Evolutionary conservation across 2,113 vertebrate genomes (phyloP).

Genomic region (Elanus axillaris): DNA sequence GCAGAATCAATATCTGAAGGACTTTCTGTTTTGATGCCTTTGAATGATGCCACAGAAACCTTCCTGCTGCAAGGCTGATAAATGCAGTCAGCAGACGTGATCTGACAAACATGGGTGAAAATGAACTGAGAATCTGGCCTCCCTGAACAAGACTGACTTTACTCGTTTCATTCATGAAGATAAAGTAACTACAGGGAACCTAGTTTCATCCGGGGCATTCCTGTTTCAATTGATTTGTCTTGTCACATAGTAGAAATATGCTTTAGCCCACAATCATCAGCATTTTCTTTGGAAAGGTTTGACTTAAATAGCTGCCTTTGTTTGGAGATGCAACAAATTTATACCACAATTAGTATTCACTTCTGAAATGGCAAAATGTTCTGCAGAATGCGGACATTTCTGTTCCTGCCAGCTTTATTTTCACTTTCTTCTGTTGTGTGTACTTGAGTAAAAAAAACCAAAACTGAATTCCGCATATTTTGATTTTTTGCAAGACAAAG

Average conservation of each 20-base stretch:
- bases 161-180: neutral
- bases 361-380: neutral
- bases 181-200: neutral
- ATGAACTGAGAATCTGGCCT: neutral
- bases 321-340: neutral
- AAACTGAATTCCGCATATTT: neutral
- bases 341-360: neutral
- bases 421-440: neutral
- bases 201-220: neutral
- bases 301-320: neutral
- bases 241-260: neutral
- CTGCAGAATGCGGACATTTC: neutral
- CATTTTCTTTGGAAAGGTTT: neutral
- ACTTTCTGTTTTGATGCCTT: conserved; percentile 43
- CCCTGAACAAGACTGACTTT: neutral
- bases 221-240: neutral
- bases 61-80: neutral
- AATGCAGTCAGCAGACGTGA: neutral
- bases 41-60: neutral
- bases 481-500: neutral
- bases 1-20: conserved; percentile 43
- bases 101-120: neutral
- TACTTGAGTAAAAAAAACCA: neutral
- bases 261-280: neutral
- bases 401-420: neutral